Evolutionary conservation across 2,113 vertebrate species (phyloP).

Genomic region (Piprites chloris): DNA sequence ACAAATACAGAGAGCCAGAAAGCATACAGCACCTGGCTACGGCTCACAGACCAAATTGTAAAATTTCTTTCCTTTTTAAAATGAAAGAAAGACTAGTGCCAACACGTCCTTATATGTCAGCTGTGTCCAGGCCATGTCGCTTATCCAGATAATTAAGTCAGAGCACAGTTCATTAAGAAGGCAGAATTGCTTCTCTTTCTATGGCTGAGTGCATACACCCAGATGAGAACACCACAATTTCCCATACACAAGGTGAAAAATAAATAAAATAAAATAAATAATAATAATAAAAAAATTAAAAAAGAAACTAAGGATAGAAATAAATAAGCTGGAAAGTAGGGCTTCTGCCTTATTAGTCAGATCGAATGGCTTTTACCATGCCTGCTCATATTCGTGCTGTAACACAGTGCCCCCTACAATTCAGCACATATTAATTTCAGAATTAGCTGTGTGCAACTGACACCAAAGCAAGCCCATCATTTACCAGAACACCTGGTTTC

Average conservation of each 20-base stretch:
- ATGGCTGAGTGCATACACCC: background rate
- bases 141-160: background rate
- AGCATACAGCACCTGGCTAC: background rate
- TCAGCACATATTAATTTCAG: background rate
- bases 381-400: background rate
- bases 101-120: background rate
- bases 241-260: background rate
- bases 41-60: background rate
- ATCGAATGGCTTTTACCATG: background rate
- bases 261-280: background rate
- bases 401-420: background rate
- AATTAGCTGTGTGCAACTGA: background rate
- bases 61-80: background rate
- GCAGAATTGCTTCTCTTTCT: background rate
- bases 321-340: background rate
- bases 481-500: conserved; percentile 18
- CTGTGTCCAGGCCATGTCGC: background rate
- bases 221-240: background rate
- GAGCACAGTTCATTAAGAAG: background rate
- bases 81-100: background rate
- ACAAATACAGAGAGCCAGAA: background rate
- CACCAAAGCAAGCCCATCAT: background rate
- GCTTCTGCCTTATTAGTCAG: background rate
- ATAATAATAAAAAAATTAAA: too few relatives aligned
- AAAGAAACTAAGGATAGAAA: background rate